Evolutionary conservation across 2,888 invertebrate species (phyloP), one percentile per base, ranked within the genome.

Genomic region (Aricia artaxerxes): DNA sequence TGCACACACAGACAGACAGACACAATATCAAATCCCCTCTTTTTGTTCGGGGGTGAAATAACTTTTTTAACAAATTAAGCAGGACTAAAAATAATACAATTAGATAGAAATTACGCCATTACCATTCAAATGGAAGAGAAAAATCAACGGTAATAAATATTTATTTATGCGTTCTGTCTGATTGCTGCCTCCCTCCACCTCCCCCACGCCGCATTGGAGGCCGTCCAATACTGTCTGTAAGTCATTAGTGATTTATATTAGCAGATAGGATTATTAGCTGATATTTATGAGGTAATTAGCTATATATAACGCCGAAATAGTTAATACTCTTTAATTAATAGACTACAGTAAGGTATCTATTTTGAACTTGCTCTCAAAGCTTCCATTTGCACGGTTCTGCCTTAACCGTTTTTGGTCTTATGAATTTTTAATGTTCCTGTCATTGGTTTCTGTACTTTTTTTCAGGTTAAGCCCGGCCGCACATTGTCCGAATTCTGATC

Each of bases 81-180:
- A 2, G 16, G 61, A 61, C 24, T 24, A 31, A 13, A 35, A 69
- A 69, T 31, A 35, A 69, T 38, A 35, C 35, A 13, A 24, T 69
- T 38, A 69, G 4, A 38, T 38, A 69, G 35, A 31, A 38, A 69
- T 69, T 69, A 69, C 35, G 24, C 7, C 35, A 69, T 64, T 64
- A 31, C 64, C 35, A 69, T 69, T 38, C 5, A 69, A 69, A 38
- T 69, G 35, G 35, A 35, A 38, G 35, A 69, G 69, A 38, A 35
- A 69, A 69, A 69, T 35, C 69, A 9, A 24, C 69, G 11, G 69
- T 5, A 11, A 69, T 69, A 38, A 35, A 69, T 69, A 69, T 69
- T 69, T 69, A 69, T 69, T 69, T 11, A 35, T 69, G 69, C 69
- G 69, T 69, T 38, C 35, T 31, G 9, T 69, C 69, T 69, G 69